Conservation (phyloP, 1,140 invertebrate species). For the Apis laboriosa region DNA sequence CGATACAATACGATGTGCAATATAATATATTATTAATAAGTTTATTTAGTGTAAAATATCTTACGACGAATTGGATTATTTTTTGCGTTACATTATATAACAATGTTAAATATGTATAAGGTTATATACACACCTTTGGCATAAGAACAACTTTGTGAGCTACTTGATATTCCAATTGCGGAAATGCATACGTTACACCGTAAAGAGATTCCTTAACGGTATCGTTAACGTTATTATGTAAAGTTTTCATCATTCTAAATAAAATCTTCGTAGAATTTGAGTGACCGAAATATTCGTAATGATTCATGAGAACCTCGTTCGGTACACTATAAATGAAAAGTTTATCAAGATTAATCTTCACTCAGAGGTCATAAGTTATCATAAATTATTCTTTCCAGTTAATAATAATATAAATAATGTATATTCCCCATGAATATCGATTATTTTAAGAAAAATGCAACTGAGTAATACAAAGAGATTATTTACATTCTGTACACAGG, state of each 20-base stretch:
- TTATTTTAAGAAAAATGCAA: too few relatives aligned
- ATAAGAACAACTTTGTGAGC: conserved; percentile 84
- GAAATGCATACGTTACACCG: conserved; percentile 84
- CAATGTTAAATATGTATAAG: background rate
- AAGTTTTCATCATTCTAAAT: conserved; percentile 80
- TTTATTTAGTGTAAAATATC: background rate
- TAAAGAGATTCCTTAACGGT: conserved; percentile 87
- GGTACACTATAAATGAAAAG: background rate
- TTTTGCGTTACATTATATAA: too few relatives aligned
- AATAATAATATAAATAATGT: background rate
- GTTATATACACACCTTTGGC: conserved; percentile 73
- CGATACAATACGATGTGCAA: conserved; percentile 66
- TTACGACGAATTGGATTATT: too few relatives aligned
- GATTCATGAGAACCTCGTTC: background rate
- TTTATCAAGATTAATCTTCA: background rate
- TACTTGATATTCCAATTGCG: conserved; percentile 83
- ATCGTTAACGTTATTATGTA: conserved; percentile 84
- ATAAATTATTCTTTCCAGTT: background rate
- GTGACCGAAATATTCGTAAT: too few relatives aligned
- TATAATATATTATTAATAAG: too few relatives aligned
- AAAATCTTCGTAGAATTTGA: background rate
- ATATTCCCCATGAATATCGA: too few relatives aligned
- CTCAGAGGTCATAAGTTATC: conserved; percentile 18
- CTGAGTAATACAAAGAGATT: too few relatives aligned
- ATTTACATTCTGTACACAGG: too few relatives aligned